Conservation (phyloP, 2,113 vertebrate genomes). For the Oryzias melastigma region DNA sequence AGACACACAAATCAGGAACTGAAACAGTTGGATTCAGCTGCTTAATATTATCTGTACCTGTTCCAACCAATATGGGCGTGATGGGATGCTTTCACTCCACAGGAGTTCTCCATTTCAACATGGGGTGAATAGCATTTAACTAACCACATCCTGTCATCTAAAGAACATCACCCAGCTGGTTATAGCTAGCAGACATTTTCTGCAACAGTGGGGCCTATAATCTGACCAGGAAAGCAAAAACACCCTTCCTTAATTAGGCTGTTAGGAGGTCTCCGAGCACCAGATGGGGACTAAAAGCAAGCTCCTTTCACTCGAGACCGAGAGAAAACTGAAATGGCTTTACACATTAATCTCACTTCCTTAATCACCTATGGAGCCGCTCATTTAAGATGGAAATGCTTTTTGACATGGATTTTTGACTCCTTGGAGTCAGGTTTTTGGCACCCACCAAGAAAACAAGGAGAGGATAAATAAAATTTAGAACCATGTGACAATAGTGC, state of each 20-base stretch:
- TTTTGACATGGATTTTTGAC: neutral
- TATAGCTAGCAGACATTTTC: constrained; percentile 62
- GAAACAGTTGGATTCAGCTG: neutral
- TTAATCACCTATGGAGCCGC: constrained; percentile 27
- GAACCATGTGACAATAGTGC: too few species aligned
- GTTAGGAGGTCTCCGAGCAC: constrained; percentile 54
- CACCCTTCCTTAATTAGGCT: constrained; percentile 47
- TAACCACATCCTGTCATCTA: constrained; percentile 58
- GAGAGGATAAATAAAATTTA: too few species aligned
- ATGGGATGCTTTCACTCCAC: constrained; percentile 18
- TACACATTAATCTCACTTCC: constrained; percentile 35
- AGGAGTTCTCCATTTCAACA: constrained; percentile 37
- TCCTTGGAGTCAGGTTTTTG: too few species aligned
- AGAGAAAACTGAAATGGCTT: constrained; percentile 52
- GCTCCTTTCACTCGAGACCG: constrained; percentile 47
- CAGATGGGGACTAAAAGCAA: constrained; percentile 60
- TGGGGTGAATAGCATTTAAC: constrained; percentile 46
- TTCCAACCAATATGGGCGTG: constrained; percentile 7
- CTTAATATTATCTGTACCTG: constrained; percentile 25
- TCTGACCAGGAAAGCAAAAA: constrained; percentile 27
- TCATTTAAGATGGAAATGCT: constrained; percentile 42
- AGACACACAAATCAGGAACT: too few species aligned
- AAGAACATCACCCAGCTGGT: constrained; percentile 55
- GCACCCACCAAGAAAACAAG: neutral
- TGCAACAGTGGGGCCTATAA: constrained; percentile 46